These are phyloP conservation scores for Carduelis carduelis DNA, from an alignment of 2,797 vertebrate species.

Conservation along the genomic window DNA sequence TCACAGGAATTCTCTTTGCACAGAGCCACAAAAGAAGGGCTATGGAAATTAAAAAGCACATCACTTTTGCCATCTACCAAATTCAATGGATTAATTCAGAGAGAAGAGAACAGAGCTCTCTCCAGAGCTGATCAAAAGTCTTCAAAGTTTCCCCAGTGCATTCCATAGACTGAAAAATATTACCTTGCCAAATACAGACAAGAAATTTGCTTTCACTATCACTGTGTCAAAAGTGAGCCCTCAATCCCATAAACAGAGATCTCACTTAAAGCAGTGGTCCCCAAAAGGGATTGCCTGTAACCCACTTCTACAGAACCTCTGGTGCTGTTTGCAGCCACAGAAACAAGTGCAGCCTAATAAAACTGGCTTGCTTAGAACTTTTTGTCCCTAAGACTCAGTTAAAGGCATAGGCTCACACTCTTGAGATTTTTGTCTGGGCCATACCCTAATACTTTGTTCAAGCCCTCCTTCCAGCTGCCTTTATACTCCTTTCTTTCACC, in stretches of 20 bases:
- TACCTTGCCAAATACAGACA: neutral
- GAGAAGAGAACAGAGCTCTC: neutral
- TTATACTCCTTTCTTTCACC: neutral
- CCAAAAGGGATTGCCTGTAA: neutral
- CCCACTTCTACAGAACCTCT: neutral
- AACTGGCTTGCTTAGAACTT: neutral
- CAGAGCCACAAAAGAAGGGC: neutral
- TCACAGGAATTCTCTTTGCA: neutral
- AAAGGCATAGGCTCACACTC: neutral
- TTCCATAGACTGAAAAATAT: neutral
- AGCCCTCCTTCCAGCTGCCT: neutral
- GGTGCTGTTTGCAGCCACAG: neutral
- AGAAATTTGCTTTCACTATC: neutral
- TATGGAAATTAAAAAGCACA: neutral
- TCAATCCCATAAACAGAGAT: accelerated
- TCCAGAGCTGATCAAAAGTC: neutral
- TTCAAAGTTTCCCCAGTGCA: neutral
- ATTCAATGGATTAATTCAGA: neutral
- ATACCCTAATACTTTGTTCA: neutral
- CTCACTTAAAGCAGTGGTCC: neutral
- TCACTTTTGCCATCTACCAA: neutral
- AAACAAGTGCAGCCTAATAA: neutral
- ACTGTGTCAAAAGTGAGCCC: neutral
- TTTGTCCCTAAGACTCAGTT: neutral
- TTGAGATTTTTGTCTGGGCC: neutral